Conservation (phyloP, 2,888 invertebrate species). For the Vesta saturnalis region DNA sequence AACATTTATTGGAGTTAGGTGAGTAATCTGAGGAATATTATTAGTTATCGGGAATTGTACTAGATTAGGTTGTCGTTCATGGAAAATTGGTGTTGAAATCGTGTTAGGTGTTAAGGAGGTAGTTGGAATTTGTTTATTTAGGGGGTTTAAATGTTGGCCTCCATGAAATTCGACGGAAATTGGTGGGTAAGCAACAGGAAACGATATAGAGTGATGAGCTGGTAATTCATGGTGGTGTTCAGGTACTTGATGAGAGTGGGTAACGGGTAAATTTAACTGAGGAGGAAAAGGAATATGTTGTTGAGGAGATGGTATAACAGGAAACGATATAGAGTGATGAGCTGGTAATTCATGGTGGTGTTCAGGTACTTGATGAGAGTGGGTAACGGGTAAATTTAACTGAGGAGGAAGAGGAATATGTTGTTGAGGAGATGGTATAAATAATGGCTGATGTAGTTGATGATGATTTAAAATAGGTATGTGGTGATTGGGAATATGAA, state of each 20-base stretch:
- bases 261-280: slow-evolving; percentile 21
- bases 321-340: slow-evolving; percentile 21
- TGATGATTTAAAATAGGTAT: neutral
- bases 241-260: slow-evolving; percentile 19
- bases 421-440: neutral
- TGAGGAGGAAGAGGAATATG: too few relatives aligned
- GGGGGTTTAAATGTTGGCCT: slow-evolving; percentile 12
- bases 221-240: slow-evolving; percentile 32
- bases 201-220: slow-evolving; percentile 21
- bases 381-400: slow-evolving; percentile 23
- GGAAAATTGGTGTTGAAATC: neutral
- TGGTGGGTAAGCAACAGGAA: slow-evolving; percentile 15
- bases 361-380: slow-evolving; percentile 20
- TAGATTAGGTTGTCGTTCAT: slow-evolving; percentile 20
- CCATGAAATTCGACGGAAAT: slow-evolving; percentile 29
- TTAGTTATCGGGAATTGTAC: slow-evolving; percentile 31
- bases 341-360: slow-evolving; percentile 30
- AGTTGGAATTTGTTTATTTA: slow-evolving; percentile 11
- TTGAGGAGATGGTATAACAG: neutral
- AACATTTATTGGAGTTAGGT: neutral
- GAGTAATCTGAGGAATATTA: slow-evolving; percentile 13
- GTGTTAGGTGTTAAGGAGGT: neutral
- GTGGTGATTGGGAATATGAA: neutral
- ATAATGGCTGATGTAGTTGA: neutral
- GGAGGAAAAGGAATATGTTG: too few relatives aligned